phyloP scores from a whole-genome alignment of 2,113 vertebrate species.

The Mus pahari region DNA sequence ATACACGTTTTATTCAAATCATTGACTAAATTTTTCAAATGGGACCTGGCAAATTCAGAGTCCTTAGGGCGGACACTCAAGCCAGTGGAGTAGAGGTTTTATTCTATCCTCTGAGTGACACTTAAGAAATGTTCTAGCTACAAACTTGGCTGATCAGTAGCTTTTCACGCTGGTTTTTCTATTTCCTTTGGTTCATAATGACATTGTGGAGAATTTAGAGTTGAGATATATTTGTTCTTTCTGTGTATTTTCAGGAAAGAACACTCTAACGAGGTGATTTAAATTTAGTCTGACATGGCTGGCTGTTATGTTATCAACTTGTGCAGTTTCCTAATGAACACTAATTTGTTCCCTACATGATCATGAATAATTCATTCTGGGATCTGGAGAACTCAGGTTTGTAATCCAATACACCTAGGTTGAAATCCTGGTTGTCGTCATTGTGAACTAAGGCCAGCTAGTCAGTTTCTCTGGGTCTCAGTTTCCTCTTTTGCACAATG shows the following conservation, averaged over 20 bases:
- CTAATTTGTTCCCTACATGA: background rate
- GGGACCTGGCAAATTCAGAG: background rate
- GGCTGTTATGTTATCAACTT: background rate
- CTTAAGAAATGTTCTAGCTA: background rate
- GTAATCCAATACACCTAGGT: background rate
- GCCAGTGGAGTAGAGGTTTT: background rate
- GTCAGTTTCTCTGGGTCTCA: background rate
- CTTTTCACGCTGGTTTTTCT: background rate
- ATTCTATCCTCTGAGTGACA: background rate
- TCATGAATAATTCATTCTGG: background rate
- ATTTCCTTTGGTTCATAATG: background rate
- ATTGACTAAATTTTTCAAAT: background rate
- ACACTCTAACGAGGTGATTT: background rate
- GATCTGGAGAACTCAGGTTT: background rate
- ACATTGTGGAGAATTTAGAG: background rate
- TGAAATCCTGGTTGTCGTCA: slow-evolving; percentile 9
- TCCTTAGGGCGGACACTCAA: background rate
- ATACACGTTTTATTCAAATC: background rate
- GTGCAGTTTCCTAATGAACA: background rate
- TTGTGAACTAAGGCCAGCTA: background rate
- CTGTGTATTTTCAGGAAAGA: background rate
- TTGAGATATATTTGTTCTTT: background rate
- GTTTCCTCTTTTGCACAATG: slow-evolving; percentile 10
- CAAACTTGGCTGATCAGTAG: background rate
- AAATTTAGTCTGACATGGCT: slow-evolving; percentile 23